Evolutionary conservation across 1,140 invertebrate genomes (phyloP), one percentile per base, ranked within the genome.

Genomic region (Leptopilina boulardi): DNA sequence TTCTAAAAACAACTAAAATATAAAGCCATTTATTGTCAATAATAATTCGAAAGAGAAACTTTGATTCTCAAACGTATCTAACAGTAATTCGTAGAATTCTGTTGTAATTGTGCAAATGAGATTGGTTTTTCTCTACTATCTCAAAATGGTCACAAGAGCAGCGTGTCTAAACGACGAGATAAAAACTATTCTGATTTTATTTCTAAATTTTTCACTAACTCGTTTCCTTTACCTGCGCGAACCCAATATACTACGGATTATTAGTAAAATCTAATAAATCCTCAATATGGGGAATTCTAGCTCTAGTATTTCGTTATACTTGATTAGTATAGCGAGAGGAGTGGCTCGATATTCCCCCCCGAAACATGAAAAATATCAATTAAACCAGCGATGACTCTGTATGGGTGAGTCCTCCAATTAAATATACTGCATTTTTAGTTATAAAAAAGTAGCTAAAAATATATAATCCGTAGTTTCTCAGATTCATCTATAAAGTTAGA

Each of bases 311-410:
- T 56, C 21, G 21, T 56, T 56, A 21, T 15, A 13, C 5, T 59
- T 59, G 21, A 59, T 59, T 26, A 59, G 19, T n/a, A n/a, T 23
- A 21, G 19, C 54, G 54, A 56, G 51, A 18, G 54, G 54, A 56
- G 54, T 56, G 54, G 21, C 56, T 30, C 23, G 26, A 30, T 66
- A 66, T 66, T 21, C 26, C 26, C 23, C 54, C 21, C 11, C 26
- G 26, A 30, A 30, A 11, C 56, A n/a, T n/a, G 59, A 66, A 66
- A 38, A 30, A 66, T 66, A 66, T 66, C 59, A 66, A 66, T 66
- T 66, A 66, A 26, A 21, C 23, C 26, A 11, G 2, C 23, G 56
- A 11, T 56, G 54, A 56, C 56, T 66, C 5, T 66, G 56, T 66
- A 66, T 30, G 11, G 59, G 59, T 30, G 3, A 13, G 59, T 15